Conservation (phyloP, 92 coral and sea anemone genomes). For the Epizoanthus illoricatus region DNA sequence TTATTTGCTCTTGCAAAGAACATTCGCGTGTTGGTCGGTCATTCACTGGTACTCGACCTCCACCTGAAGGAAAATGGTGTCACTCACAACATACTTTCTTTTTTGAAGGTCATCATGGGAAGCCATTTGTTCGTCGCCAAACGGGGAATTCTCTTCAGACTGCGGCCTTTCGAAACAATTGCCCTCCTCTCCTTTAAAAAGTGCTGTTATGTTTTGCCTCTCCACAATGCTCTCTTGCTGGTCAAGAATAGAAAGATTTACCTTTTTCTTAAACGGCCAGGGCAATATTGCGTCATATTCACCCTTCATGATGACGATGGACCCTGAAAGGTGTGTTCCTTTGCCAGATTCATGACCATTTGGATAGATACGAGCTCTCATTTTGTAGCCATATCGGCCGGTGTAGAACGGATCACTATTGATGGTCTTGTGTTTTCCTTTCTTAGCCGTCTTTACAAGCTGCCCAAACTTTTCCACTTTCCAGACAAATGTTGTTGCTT, state of each 20-base stretch:
- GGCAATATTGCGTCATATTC: conserved; percentile 27
- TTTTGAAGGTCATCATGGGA: conserved; percentile 18
- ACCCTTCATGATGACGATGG: conserved; percentile 27
- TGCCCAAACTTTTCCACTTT: conserved; percentile 24
- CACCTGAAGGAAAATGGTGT: conserved; percentile 10
- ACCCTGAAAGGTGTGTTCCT: conserved; percentile 36
- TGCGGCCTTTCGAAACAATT: conserved; percentile 25
- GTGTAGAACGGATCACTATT: conserved; percentile 24
- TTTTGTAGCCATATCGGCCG: conserved; percentile 33
- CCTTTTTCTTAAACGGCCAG: conserved; percentile 32
- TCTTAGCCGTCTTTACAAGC: conserved; percentile 25
- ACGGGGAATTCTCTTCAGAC: conserved; percentile 17
- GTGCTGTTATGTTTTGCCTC: conserved; percentile 25
- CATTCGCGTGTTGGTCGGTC: neutral
- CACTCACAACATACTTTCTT: conserved; percentile 25
- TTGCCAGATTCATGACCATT: conserved; percentile 26
- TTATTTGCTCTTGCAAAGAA: no score
- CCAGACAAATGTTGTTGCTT: conserved; percentile 19
- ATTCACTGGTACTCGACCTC: conserved; percentile 20
- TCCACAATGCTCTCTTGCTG: conserved; percentile 24
- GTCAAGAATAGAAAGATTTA: conserved; percentile 24
- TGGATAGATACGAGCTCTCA: conserved; percentile 34
- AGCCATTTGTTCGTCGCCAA: conserved; percentile 9
- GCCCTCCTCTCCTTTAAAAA: neutral
- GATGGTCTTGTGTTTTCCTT: conserved; percentile 30